Percentiles rank a stretch among this genome's conserved stretches.
These are phyloP conservation scores for Otus scops DNA, from an alignment of 2,797 vertebrate species.

Conservation along the genomic window DNA sequence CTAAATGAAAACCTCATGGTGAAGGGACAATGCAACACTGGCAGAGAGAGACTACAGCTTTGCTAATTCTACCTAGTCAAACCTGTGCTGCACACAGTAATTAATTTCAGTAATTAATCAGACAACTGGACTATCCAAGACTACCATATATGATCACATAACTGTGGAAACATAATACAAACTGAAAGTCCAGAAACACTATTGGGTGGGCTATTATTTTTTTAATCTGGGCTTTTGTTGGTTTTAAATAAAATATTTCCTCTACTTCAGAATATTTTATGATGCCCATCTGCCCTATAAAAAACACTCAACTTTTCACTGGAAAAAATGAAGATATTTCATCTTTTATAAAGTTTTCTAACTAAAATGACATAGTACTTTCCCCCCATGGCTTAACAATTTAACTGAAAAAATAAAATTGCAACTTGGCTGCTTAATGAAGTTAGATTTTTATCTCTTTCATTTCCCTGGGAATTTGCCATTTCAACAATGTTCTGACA, in stretches of 20 bases:
- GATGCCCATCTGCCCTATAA: neutral
- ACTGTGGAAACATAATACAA: neutral
- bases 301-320: neutral
- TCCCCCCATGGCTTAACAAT: neutral
- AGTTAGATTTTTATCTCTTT: neutral
- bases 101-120: neutral
- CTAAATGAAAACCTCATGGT: neutral
- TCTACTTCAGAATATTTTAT: neutral
- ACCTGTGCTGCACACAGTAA: neutral
- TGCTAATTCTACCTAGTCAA: neutral
- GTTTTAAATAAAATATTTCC: neutral
- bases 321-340: neutral
- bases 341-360: neutral
- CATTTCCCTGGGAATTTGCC: neutral
- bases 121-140: neutral
- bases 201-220: neutral
- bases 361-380: neutral
- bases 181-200: neutral
- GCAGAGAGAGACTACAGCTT: neutral
- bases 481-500: neutral
- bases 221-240: neutral
- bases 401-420: neutral
- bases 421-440: neutral
- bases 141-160: neutral
- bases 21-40: neutral